Percentiles rank a stretch among this genome's conserved stretches.
Conservation (phyloP, 2,113 vertebrate genomes). For the rat (Rattus norvegicus) region DNA sequence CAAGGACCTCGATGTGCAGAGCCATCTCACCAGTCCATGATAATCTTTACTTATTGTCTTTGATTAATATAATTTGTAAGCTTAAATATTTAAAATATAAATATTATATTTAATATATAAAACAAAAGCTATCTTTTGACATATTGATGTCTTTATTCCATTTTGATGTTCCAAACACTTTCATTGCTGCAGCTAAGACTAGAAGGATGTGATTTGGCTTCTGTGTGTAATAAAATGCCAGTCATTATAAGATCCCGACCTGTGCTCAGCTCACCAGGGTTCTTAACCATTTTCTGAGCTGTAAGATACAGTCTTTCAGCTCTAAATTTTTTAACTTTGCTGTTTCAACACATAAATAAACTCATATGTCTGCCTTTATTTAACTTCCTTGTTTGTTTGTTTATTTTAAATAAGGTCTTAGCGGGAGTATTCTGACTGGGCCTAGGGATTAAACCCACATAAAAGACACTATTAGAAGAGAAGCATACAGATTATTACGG, state of each 20-base stretch:
- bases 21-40: neutral
- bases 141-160: slow-evolving; percentile 16
- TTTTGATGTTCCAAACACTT: neutral
- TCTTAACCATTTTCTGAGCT: slow-evolving; percentile 36
- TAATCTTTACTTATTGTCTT: neutral
- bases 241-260: neutral
- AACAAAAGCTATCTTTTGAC: slow-evolving; percentile 29
- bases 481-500: neutral
- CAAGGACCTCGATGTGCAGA: neutral
- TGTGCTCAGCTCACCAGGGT: neutral
- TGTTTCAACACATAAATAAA: slow-evolving; percentile 19
- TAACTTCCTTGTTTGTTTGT: neutral
- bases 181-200: slow-evolving; percentile 8
- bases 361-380: neutral
- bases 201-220: neutral
- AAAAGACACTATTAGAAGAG: neutral
- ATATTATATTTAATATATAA: neutral
- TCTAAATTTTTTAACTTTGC: slow-evolving; percentile 29
- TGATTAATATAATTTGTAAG: slow-evolving; percentile 26
- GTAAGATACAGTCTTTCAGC: slow-evolving; percentile 14
- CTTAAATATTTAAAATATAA: neutral
- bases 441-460: neutral
- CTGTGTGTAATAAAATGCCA: slow-evolving; percentile 4
- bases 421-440: neutral
- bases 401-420: neutral